Base-by-base conservation (phyloP, 2,888 invertebrate species). In the Eurytoma californica region DNA sequence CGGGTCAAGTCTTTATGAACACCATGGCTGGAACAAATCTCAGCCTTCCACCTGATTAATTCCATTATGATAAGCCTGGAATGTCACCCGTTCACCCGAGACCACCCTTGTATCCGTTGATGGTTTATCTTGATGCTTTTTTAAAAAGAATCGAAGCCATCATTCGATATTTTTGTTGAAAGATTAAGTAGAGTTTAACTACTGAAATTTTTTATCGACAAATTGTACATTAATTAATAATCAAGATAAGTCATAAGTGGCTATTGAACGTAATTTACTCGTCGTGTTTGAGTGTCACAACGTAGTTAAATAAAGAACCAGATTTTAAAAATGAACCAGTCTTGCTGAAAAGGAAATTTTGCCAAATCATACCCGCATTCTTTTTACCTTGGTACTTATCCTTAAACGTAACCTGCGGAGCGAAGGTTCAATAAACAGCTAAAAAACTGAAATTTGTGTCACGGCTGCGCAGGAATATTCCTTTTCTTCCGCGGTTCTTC, bases 61-160 rank as follows among this genome's bases (percentile, higher is more conserved):
- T 84, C 79, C 80, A 77, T 84, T 84, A 80, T 83, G 85, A 85
- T 84, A 84, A 84, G 80, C 81, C 66, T 69, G 83, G 85, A 85
- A 86, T 85, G 84, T 79, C 80, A 83, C 79, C 68, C 75, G 78
- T 78, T 65, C 67, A 55, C 60, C 7, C 55, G 28, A 39, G 61
- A 49, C 66, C 57, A 14, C 39, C 74, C 57, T 67, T 55, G 3
- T 58, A 30, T 57, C 12, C 16, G 55, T n/a, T 9, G 14, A n/a
- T 24, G 12, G 2, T 49, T 61, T 68, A 75, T 61, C 68, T 68
- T 61, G 13, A 30, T 20, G 39, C 39, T 39, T 4, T 24, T 39
- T 7, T 39, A 39, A 3, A 39, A 39, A 7, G 4, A 39, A 39
- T 39, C 7, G 39, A 3, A 3, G 7, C 2, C 4, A 39, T 39